Conservation (phyloP, 2,797 vertebrate genomes). For the Fringilla coelebs region DNA sequence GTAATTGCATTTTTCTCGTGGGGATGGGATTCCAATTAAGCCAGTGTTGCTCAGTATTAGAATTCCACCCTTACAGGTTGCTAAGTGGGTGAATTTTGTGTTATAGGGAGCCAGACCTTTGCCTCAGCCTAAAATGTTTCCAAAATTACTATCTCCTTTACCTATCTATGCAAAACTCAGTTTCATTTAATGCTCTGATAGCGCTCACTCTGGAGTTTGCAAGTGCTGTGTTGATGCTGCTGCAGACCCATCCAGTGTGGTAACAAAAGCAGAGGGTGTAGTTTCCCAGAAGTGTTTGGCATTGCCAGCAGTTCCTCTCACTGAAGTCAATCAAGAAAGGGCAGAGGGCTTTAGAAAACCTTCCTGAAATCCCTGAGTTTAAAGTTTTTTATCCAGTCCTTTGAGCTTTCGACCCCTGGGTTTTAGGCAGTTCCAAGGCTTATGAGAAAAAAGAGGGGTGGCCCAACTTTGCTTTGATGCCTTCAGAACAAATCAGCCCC, state of each 20-base stretch:
- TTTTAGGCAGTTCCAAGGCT: not conserved
- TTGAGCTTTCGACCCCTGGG: not conserved
- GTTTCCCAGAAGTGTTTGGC: not conserved
- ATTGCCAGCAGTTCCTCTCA: not conserved
- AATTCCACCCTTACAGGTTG: not conserved
- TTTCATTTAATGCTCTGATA: not conserved
- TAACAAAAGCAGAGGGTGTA: not conserved
- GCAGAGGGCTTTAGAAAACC: not conserved
- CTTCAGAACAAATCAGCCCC: not conserved
- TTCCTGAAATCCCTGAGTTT: not conserved
- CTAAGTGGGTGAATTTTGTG: not conserved
- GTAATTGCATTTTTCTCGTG: not conserved
- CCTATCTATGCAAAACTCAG: not conserved
- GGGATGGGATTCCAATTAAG: slow-evolving; percentile 21
- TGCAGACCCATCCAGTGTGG: not conserved
- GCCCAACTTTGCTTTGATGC: not conserved
- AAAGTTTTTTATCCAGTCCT: not conserved
- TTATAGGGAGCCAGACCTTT: not conserved
- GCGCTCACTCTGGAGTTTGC: accelerated
- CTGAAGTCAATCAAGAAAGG: not conserved
- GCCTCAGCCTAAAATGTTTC: not conserved
- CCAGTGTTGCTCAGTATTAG: not conserved
- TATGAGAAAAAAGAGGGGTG: not conserved
- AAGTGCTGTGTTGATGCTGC: not conserved
- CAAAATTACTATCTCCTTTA: not conserved